Evolutionary conservation across 2,888 invertebrate species (phyloP).

Genomic region (Antheraea yamamai): DNA sequence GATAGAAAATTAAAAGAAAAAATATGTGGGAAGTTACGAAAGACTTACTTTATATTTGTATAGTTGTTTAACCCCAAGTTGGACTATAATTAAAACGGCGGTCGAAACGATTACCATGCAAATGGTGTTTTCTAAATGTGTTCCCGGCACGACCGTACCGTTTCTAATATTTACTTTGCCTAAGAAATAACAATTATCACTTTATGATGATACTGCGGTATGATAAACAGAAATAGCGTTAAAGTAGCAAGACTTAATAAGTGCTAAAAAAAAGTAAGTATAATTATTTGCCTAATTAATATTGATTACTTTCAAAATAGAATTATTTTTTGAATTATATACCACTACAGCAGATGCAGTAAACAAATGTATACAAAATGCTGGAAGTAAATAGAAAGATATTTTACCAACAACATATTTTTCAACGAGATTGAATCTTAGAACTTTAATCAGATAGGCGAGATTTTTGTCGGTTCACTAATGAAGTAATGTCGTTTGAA

Average conservation of each 20-base stretch:
- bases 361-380: no score
- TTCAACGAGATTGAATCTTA: no score
- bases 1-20: neutral
- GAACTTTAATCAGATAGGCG: no score
- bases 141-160: slow-evolving; percentile 51
- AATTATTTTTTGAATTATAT: no score
- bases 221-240: neutral
- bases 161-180: slow-evolving; percentile 11
- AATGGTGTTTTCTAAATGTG: slow-evolving; percentile 61
- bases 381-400: no score
- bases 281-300: no score
- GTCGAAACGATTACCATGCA: slow-evolving; percentile 68
- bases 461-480: no score
- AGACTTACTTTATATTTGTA: slow-evolving; percentile 1
- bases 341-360: no score
- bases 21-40: neutral
- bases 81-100: slow-evolving; percentile 65
- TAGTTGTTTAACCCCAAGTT: slow-evolving; percentile 18
- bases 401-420: no score
- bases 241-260: neutral
- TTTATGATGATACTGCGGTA: neutral
- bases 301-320: no score
- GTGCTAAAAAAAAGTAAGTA: neutral
- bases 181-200: slow-evolving; percentile 8
- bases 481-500: no score